These are phyloP conservation scores for Hydractinia echinata DNA, from an alignment of 30 jellyfish, hydroid and myxozoan genomes.

Conservation along the genomic window DNA sequence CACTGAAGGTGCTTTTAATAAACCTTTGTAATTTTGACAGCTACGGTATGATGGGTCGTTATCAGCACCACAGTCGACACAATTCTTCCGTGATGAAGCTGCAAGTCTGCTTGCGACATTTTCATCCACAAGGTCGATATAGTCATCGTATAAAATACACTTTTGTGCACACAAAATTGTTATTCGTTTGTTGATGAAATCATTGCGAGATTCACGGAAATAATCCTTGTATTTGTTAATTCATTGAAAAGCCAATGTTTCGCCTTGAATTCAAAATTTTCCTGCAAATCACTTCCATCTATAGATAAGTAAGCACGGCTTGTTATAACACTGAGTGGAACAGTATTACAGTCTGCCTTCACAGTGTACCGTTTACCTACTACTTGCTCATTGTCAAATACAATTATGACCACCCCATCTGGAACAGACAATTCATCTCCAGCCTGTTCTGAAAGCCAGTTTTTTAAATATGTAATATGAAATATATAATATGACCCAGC, in stretches of 20 bases:
- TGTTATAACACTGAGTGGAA: conserved; percentile 39
- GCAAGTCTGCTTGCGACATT: not conserved
- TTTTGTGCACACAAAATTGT: conserved; percentile 1
- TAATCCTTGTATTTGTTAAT: no score
- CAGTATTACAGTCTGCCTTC: conserved; percentile 26
- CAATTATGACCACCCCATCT: conserved; percentile 20
- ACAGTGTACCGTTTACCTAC: conserved; percentile 30
- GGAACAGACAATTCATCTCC: conserved; percentile 2
- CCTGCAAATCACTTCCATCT: not conserved
- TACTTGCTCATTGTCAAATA: conserved; percentile 44
- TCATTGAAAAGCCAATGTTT: conserved; percentile 19
- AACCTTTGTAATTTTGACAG: conserved; percentile 22
- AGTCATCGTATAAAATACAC: not conserved
- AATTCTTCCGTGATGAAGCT: conserved; percentile 1
- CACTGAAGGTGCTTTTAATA: no score
- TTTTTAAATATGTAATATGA: conserved; percentile 15
- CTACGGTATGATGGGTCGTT: not conserved
- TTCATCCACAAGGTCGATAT: conserved; percentile 13
- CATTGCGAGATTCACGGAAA: conserved; percentile 19
- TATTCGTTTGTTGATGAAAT: conserved; percentile 15
- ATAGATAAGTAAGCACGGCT: conserved; percentile 19
- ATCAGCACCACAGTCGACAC: conserved; percentile 32
- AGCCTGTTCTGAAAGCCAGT: conserved; percentile 30
- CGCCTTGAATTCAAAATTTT: not conserved
- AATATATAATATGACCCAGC: conserved; percentile 35